Percentiles rank a stretch among this genome's conserved stretches.
Conservation (phyloP, 2,888 invertebrate species). For the Leucania comma region DNA sequence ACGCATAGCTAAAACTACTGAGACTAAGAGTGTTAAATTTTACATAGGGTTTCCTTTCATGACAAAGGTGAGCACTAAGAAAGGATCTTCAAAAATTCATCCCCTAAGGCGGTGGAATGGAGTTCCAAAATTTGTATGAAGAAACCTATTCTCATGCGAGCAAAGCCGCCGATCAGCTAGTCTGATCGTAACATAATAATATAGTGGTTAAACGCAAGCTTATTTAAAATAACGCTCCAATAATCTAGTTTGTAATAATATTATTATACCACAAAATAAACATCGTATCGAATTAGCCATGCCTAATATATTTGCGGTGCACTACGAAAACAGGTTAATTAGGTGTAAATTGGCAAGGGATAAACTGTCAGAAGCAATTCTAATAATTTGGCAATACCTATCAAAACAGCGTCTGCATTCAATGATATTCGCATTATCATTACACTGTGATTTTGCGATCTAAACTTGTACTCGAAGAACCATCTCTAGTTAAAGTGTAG, state of each 20-base stretch:
- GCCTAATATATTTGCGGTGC: background rate
- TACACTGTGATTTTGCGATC: background rate
- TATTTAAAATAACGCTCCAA: background rate
- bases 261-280: background rate
- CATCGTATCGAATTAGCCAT: background rate
- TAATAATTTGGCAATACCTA: conserved; percentile 25
- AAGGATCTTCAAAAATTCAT: too few species aligned
- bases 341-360: conserved; percentile 26
- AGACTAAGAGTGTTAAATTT: too few species aligned
- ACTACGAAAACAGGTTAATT: conserved; percentile 21
- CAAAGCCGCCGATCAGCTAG: too few species aligned
- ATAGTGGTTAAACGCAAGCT: background rate
- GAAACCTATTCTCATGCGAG: too few species aligned
- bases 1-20: too few species aligned
- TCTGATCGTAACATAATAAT: too few species aligned
- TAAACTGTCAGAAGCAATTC: background rate
- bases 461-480: too few species aligned
- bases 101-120: too few species aligned
- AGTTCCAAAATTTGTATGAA: too few species aligned
- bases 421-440: conserved; percentile 8
- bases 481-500: too few species aligned
- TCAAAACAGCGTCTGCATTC: background rate
- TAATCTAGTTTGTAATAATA: background rate
- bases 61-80: too few species aligned
- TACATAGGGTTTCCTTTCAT: too few species aligned